These are phyloP conservation scores for Pseudachorutes palmiensis DNA, from an alignment of 1,140 invertebrate genomes.

Conservation along the genomic window DNA sequence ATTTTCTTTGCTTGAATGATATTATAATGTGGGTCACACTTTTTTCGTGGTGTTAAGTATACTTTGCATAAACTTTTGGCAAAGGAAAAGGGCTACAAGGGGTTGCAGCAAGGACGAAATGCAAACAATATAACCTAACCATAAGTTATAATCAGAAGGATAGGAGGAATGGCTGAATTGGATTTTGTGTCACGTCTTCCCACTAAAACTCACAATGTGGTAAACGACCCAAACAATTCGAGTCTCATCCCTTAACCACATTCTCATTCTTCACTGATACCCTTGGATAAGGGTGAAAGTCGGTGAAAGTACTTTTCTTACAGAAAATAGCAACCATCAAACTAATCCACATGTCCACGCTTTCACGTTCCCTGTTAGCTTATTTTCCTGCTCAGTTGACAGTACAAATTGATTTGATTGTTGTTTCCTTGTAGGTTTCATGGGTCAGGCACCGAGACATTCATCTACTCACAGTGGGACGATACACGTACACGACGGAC, in stretches of 20 bases:
- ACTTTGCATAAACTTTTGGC: not conserved
- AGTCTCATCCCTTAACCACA: not conserved
- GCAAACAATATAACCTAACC: slow-evolving; percentile 2
- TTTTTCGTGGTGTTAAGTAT: not conserved
- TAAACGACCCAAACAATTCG: slow-evolving; percentile 1
- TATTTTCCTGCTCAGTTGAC: too few species aligned
- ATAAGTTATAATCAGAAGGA: too few species aligned
- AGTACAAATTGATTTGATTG: not conserved
- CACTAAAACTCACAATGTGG: slow-evolving; percentile 9
- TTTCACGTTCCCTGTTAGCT: too few species aligned
- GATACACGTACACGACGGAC: slow-evolving; percentile 83
- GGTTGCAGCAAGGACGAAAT: not conserved
- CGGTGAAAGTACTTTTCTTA: not conserved
- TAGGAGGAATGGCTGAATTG: not conserved
- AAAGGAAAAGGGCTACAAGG: too few species aligned
- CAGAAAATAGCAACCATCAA: not conserved
- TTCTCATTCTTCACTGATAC: not conserved
- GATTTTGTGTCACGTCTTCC: slow-evolving; percentile 15
- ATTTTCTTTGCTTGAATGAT: not conserved
- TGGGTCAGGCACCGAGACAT: slow-evolving; percentile 63
- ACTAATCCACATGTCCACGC: too few species aligned
- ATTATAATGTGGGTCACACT: not conserved
- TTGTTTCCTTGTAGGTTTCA: slow-evolving; percentile 26
- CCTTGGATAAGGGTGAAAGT: not conserved
- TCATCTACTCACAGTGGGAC: slow-evolving; percentile 63